Percentiles rank a stretch among this genome's conserved stretches.
phyloP scores from a whole-genome alignment of 1,140 invertebrate genomes.

The Acromyrmex heyeri region DNA sequence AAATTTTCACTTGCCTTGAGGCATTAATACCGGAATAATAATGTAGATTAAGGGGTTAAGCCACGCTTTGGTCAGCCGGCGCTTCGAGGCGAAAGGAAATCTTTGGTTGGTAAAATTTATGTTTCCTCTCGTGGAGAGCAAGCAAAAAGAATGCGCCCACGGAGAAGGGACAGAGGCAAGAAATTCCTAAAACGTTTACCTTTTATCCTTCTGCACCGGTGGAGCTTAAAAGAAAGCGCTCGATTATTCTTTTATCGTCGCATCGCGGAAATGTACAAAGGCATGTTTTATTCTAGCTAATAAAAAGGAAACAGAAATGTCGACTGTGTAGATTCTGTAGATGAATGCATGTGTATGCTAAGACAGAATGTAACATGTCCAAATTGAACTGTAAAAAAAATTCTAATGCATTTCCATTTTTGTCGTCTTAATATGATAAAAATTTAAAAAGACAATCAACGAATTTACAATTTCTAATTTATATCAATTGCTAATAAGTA shows the following conservation, averaged over 20 bases:
- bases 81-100: slow-evolving; percentile 54
- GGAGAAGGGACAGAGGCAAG: slow-evolving; percentile 48
- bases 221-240: slow-evolving; percentile 42
- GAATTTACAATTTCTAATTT: not conserved
- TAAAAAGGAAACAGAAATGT: slow-evolving; percentile 54
- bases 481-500: not conserved
- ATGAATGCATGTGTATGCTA: not conserved
- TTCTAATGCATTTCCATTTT: not conserved
- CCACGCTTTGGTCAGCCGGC: slow-evolving; percentile 56
- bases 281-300: slow-evolving; percentile 56
- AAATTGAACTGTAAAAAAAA: slow-evolving; percentile 38
- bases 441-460: not conserved
- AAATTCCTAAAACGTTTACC: slow-evolving; percentile 76
- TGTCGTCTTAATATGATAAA: not conserved
- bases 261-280: slow-evolving; percentile 60
- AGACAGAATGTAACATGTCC: slow-evolving; percentile 24
- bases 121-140: slow-evolving; percentile 57
- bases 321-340: not conserved
- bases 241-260: slow-evolving; percentile 55
- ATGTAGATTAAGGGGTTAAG: slow-evolving; percentile 56
- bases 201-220: slow-evolving; percentile 61
- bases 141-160: slow-evolving; percentile 48
- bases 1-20: slow-evolving; percentile 53
- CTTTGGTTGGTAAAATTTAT: slow-evolving; percentile 69
- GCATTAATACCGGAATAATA: slow-evolving; percentile 47